Base-by-base conservation (phyloP, 2,797 vertebrate genomes). In the Pangasius larnaudii region DNA sequence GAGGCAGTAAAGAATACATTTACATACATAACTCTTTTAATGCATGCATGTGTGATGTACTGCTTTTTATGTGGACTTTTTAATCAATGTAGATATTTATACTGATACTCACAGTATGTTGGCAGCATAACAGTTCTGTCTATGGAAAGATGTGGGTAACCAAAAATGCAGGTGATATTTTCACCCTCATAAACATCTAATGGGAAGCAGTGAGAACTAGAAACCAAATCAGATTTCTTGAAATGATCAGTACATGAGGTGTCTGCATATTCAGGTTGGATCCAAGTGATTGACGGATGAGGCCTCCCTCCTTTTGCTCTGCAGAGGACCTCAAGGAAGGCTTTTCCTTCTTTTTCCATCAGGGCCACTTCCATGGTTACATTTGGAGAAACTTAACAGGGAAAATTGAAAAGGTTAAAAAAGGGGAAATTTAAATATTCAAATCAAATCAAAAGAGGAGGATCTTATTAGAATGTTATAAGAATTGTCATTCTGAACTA, bases 221-320 rank as follows among this genome's bases (percentile, higher is more conserved):
- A 92, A 27, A 93, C 90, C 10, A 53, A 78, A 75, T 93, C 87
- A 53, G 88, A 63, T 90, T 87, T 74, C 3, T 69, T 42, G 16
- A 30, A 16, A 22, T 84, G 71, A 56, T n/a, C 85, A 82, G 89
- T 91, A 63, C 24, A 56, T 51, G 75, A 24, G 22, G 14, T 63
- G 33, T 46, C 36, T 86, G 91, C 89, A 61, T 91, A 80, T 56
- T 86, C 85, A 2, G 91, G 84, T 91, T 93, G 90, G 87, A 88
- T 92, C 95, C 95, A 92, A 84, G 92, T 92, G 86, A 96, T 93
- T 84, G 93, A 89, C 63, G 95, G 91, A 67, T 92, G 91, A 58
- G 96, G 95, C 91, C 93, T 94, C 78, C 95, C 95, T 84, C 94
- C 95, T 87, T 92, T 92, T n/a, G 95, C 95, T 90, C 90, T 77